phyloP scores from a whole-genome alignment of 23 tunicate genomes.

The Diplosoma virens region DNA sequence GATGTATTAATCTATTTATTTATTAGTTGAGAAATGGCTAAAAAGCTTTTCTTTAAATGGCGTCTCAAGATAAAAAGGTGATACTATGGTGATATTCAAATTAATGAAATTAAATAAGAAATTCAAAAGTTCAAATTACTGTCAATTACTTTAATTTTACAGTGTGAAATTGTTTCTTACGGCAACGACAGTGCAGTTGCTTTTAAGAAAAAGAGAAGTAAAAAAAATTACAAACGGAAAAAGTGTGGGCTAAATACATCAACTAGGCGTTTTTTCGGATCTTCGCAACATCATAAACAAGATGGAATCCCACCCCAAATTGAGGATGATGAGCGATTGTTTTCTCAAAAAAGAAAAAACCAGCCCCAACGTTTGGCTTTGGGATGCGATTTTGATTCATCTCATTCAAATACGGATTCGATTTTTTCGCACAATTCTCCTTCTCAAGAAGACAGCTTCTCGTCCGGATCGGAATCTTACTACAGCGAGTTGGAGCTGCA shows the following conservation, averaged over 20 bases:
- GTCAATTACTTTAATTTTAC: not conserved
- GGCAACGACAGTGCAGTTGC: not conserved
- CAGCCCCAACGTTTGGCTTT: not conserved
- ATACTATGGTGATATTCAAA: too few species aligned
- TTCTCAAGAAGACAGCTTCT: too few species aligned
- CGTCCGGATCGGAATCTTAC: constrained; percentile 10
- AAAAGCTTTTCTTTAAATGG: too few species aligned
- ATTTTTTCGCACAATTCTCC: too few species aligned
- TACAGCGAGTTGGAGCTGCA: constrained; percentile 18
- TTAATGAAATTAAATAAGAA: too few species aligned
- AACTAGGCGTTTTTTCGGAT: not conserved
- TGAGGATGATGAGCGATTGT: not conserved
- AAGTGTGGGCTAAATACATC: too few species aligned
- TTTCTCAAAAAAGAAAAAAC: not conserved
- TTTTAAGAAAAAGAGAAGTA: not conserved
- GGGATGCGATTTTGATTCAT: not conserved
- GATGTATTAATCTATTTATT: too few species aligned
- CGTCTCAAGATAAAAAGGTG: too few species aligned
- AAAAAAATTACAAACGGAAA: not conserved
- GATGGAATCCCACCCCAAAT: not conserved
- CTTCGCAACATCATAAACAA: not conserved
- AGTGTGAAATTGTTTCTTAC: not conserved
- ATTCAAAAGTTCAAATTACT: not conserved
- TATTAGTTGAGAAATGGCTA: too few species aligned
- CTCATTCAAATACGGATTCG: not conserved